Conservation (phyloP, 2,888 invertebrate species). For the Zhuqinia jingwanae region DNA sequence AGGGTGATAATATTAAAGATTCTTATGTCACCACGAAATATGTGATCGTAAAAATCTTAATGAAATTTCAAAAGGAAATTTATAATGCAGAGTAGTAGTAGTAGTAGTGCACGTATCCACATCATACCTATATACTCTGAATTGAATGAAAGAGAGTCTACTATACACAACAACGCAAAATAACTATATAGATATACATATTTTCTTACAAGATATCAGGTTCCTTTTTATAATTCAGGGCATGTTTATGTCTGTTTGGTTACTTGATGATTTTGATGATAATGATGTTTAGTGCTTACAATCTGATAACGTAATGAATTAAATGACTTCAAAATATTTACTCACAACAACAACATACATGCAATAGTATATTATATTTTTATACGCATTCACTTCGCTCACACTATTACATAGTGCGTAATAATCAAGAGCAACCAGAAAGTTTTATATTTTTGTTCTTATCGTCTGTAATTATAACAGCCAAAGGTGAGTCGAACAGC, state of each 20-base stretch:
- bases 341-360: conserved; percentile 24
- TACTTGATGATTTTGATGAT: conserved; percentile 33
- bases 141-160: no score
- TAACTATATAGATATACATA: no score
- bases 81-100: background rate
- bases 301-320: conserved; percentile 40
- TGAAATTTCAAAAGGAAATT: conserved; percentile 49
- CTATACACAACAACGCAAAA: no score
- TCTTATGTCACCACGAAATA: background rate
- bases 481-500: background rate
- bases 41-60: conserved; percentile 19
- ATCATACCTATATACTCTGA: no score
- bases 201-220: conserved; percentile 6
- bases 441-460: conserved; percentile 22
- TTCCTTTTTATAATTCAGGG: conserved; percentile 11
- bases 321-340: conserved; percentile 34
- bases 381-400: conserved; percentile 9
- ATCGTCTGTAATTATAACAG: background rate
- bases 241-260: background rate
- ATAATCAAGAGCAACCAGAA: conserved; percentile 39
- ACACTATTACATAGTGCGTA: conserved; percentile 21
- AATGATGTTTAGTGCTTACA: conserved; percentile 25
- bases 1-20: background rate
- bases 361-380: background rate
- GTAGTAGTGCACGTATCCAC: no score